phyloP scores from a whole-genome alignment of 2,888 invertebrate genomes.

The Hyppa rectilinea region DNA sequence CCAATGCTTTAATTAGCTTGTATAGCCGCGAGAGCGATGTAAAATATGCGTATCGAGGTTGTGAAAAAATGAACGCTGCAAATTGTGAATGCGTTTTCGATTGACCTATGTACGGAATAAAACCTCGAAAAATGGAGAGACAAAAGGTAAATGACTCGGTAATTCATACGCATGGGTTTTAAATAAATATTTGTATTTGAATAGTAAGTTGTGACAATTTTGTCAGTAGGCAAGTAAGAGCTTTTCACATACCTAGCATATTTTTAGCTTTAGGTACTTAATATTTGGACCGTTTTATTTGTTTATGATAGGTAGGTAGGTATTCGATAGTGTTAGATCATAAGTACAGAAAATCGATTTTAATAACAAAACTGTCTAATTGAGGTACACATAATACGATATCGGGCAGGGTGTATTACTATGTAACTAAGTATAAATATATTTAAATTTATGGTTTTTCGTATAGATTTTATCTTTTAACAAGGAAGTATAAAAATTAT shows the following conservation, averaged over 20 bases:
- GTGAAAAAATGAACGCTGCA: not conserved
- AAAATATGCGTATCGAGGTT: constrained; percentile 1
- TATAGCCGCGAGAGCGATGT: not conserved
- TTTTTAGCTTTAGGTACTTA: not conserved
- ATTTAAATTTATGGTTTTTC: not conserved
- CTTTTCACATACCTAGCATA: not conserved
- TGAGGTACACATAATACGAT: constrained; percentile 6
- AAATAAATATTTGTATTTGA: not conserved
- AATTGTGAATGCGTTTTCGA: constrained; percentile 1
- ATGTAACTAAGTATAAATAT: constrained; percentile 9
- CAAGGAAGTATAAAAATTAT: constrained; percentile 33
- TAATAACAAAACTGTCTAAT: constrained; percentile 14
- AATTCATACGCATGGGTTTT: not conserved
- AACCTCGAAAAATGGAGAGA: not conserved
- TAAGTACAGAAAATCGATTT: constrained; percentile 37
- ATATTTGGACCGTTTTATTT: not conserved
- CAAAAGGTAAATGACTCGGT: not conserved
- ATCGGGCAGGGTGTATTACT: constrained; percentile 18
- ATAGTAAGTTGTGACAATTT: not conserved
- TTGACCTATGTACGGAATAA: constrained; percentile 2
- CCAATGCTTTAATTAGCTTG: constrained; percentile 15
- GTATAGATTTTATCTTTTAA: constrained; percentile 26
- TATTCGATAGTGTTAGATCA: constrained; percentile 1
- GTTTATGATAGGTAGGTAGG: not conserved
- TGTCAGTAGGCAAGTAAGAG: not conserved